phyloP scores from a whole-genome alignment of 2,113 vertebrate species.

The Thalassoma bifasciatum region DNA sequence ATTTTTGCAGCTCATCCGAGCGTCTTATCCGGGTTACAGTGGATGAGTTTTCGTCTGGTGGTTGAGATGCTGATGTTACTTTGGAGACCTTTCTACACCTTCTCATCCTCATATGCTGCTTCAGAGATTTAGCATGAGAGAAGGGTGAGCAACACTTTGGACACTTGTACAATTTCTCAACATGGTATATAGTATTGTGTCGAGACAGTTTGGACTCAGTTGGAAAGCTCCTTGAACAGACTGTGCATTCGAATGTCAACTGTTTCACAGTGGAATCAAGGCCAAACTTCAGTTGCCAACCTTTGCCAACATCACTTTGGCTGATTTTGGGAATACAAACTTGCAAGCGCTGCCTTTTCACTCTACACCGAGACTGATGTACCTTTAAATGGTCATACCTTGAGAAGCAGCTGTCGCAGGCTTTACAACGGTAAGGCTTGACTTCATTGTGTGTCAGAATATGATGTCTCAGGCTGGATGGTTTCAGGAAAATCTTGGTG shows the following conservation, averaged over 20 bases:
- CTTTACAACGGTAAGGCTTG: conserved; percentile 84
- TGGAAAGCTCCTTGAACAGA: conserved; percentile 74
- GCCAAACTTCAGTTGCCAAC: conserved; percentile 63
- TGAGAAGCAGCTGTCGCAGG: conserved; percentile 82
- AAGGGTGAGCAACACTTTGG: conserved; percentile 67
- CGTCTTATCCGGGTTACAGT: conserved; percentile 28
- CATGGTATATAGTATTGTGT: conserved; percentile 77
- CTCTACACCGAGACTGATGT: conserved; percentile 78
- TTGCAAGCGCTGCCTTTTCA: conserved; percentile 69
- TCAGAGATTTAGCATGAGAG: conserved; percentile 66
- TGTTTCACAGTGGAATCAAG: conserved; percentile 19
- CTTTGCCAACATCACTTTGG: conserved; percentile 72
- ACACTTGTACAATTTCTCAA: conserved; percentile 72
- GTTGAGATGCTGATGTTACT: not conserved
- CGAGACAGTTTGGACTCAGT: conserved; percentile 67
- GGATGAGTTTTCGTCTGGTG: conserved; percentile 12
- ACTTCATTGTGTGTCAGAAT: conserved; percentile 85
- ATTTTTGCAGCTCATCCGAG: conserved; percentile 45
- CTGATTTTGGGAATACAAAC: conserved; percentile 79
- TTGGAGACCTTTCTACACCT: conserved; percentile 49
- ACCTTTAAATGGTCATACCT: conserved; percentile 82
- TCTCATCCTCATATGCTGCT: conserved; percentile 54
- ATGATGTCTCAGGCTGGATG: conserved; percentile 77
- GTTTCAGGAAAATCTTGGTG: conserved; percentile 79
- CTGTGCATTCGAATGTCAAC: conserved; percentile 63